These are phyloP conservation scores for Torymus auratus DNA, from an alignment of 2,888 invertebrate species.

Conservation along the genomic window DNA sequence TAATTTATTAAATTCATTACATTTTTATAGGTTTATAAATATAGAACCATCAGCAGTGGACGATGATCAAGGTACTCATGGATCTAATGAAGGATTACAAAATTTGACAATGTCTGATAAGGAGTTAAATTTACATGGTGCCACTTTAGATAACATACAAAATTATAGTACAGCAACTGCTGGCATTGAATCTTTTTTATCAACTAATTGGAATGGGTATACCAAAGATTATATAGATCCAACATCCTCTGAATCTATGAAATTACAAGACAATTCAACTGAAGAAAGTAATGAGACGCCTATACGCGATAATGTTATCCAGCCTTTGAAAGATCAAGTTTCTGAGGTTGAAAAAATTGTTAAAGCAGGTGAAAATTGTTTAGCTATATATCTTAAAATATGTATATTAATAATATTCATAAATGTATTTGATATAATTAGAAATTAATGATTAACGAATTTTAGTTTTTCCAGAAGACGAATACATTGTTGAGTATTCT, in stretches of 20 bases:
- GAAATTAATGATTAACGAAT: slow-evolving; percentile 58
- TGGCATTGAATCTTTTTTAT: slow-evolving; percentile 67
- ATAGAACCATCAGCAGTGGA: slow-evolving; percentile 83
- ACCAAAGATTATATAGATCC: slow-evolving; percentile 56
- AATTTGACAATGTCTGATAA: slow-evolving; percentile 72
- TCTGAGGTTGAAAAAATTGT: slow-evolving; percentile 81
- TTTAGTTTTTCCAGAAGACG: slow-evolving; percentile 86
- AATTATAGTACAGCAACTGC: slow-evolving; percentile 69
- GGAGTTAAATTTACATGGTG: slow-evolving; percentile 77
- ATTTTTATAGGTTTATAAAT: slow-evolving; percentile 79
- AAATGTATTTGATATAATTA: background rate
- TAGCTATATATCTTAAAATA: slow-evolving; percentile 11
- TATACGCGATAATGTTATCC: slow-evolving; percentile 65
- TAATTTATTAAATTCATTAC: slow-evolving; percentile 12
- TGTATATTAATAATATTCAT: background rate
- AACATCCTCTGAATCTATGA: slow-evolving; percentile 48
- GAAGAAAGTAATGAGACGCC: slow-evolving; percentile 62
- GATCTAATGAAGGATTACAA: slow-evolving; percentile 74
- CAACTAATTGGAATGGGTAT: slow-evolving; percentile 71
- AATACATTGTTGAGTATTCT: slow-evolving; percentile 98
- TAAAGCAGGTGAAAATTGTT: slow-evolving; percentile 78
- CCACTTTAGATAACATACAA: slow-evolving; percentile 70
- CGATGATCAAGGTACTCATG: slow-evolving; percentile 78
- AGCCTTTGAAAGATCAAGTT: slow-evolving; percentile 75
- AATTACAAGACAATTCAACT: slow-evolving; percentile 62